phyloP scores from a whole-genome alignment of 2,797 vertebrate species.

The Crocidura indochinensis region DNA sequence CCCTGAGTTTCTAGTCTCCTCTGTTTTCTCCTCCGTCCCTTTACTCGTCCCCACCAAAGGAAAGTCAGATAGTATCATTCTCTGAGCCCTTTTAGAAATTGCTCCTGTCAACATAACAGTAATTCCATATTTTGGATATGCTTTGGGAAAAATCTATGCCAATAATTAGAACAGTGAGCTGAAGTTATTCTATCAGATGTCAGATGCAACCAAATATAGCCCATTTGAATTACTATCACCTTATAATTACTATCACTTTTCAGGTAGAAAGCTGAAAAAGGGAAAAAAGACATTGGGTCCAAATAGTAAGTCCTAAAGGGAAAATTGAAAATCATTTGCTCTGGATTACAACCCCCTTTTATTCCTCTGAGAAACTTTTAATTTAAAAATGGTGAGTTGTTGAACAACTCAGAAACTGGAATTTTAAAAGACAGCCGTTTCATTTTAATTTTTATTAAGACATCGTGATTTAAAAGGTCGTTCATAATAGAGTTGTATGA shows the following conservation, averaged over 20 bases:
- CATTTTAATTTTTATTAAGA: too few species aligned
- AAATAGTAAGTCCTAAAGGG: background rate
- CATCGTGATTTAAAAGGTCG: too few species aligned
- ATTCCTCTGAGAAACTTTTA: background rate
- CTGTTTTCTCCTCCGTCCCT: too few species aligned
- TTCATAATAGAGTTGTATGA: too few species aligned
- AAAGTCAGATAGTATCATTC: background rate
- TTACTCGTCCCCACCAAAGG: too few species aligned
- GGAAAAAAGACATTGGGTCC: constrained; percentile 16
- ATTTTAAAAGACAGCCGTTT: background rate
- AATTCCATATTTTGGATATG: constrained; percentile 50
- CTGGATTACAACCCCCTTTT: background rate
- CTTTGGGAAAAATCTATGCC: constrained; percentile 40
- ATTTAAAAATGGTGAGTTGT: constrained; percentile 50
- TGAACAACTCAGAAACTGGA: constrained; percentile 16
- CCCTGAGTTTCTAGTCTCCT: too few species aligned
- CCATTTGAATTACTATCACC: constrained; percentile 57
- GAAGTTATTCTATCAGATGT: constrained; percentile 53
- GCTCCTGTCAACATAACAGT: constrained; percentile 10
- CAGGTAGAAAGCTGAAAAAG: background rate
- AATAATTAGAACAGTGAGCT: constrained; percentile 38
- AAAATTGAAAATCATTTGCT: background rate
- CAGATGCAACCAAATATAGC: constrained; percentile 17
- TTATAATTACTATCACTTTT: constrained; percentile 6
- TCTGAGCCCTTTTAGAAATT: constrained; percentile 5